phyloP scores from a whole-genome alignment of 2,113 vertebrate species.

The Caranx melampygus region DNA sequence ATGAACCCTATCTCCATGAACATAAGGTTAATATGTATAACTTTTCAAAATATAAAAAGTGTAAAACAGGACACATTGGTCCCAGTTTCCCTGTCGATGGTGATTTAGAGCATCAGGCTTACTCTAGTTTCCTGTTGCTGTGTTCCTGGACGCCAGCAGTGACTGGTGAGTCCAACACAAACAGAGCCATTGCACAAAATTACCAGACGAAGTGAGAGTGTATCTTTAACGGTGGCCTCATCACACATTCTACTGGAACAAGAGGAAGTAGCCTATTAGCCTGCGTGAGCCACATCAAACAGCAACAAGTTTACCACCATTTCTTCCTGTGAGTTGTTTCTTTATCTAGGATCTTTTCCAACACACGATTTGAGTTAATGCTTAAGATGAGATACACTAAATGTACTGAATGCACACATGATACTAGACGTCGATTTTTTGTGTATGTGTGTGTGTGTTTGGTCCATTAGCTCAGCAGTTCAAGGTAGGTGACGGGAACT shows the following conservation, averaged over 20 bases:
- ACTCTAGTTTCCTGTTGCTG: not conserved
- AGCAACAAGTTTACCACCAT: not conserved
- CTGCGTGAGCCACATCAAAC: not conserved
- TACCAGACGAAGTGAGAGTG: not conserved
- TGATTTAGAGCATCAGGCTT: too few relatives aligned
- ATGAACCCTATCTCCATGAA: not conserved
- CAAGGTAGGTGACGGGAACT: constrained; percentile 98
- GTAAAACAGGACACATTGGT: not conserved
- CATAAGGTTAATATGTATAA: not conserved
- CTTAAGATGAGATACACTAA: constrained; percentile 1
- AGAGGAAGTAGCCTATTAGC: not conserved
- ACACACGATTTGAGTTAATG: constrained; percentile 21
- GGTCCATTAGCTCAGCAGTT: constrained; percentile 91
- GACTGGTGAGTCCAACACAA: not conserved
- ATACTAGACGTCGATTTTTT: constrained; percentile 5
- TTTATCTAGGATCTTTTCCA: not conserved
- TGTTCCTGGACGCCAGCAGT: not conserved
- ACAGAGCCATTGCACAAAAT: not conserved
- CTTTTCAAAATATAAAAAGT: not conserved
- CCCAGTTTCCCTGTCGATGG: not conserved
- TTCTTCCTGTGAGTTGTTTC: not conserved
- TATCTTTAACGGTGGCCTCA: not conserved
- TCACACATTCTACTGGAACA: not conserved
- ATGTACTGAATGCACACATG: constrained; percentile 11
- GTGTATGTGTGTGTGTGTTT: not conserved